These are phyloP conservation scores for Prenolepis imparis DNA, from an alignment of 2,888 invertebrate species.

Conservation along the genomic window DNA sequence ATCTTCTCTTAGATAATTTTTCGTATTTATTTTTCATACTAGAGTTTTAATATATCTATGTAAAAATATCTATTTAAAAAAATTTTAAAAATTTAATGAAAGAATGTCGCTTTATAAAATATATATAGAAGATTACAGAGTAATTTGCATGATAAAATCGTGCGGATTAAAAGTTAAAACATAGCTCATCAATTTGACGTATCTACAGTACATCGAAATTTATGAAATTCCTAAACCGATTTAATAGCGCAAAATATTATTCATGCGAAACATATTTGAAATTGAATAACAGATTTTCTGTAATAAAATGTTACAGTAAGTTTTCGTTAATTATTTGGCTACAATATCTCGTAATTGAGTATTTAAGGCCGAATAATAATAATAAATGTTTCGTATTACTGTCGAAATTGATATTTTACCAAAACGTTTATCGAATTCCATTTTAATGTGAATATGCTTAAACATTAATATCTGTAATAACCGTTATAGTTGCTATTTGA, in stretches of 20 bases:
- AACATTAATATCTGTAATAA: constrained; percentile 20
- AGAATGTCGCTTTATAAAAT: not conserved
- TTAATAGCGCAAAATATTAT: constrained; percentile 10
- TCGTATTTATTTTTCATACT: not conserved
- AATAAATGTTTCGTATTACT: constrained; percentile 4
- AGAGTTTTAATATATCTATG: not conserved
- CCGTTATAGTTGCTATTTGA: not conserved
- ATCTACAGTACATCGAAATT: constrained; percentile 1
- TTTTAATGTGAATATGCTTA: not conserved
- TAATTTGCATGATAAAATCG: not conserved
- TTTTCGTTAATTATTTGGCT: not conserved
- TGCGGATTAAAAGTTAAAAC: constrained; percentile 6
- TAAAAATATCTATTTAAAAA: not conserved
- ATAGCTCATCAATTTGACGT: not conserved
- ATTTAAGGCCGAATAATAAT: not conserved
- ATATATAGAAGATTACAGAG: not conserved
- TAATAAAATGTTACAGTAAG: not conserved
- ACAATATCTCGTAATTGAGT: not conserved
- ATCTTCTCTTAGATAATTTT: not conserved
- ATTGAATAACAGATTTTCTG: constrained; percentile 4
- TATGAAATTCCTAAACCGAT: constrained; percentile 20
- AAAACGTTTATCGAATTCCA: constrained; percentile 22
- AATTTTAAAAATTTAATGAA: not conserved
- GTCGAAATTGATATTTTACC: constrained; percentile 10
- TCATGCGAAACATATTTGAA: constrained; percentile 12